Base-by-base conservation (phyloP, 1,140 invertebrate genomes). In the Trissolcus basalis region DNA sequence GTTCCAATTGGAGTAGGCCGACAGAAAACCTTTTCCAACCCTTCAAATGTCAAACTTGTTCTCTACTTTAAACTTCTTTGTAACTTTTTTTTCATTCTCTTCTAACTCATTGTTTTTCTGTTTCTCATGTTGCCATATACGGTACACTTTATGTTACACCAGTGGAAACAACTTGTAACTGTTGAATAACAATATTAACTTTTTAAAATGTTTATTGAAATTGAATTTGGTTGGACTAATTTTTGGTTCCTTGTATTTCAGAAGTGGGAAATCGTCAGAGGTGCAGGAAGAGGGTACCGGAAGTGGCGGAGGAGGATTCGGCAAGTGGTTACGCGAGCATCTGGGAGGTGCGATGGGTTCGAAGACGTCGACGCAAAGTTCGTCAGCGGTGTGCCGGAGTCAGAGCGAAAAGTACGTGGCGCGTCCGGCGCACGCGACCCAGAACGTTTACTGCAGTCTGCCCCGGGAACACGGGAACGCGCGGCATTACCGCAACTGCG, bases 401-500 rank as follows among this genome's bases (percentile, higher is more conserved):
- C 61, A 56, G 44, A 79, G 73, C 53, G 81, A 86, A 69, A 86
- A 86, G 48, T 79, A 73, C 43, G 72, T 83, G 32, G 77, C 69
- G 27, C 80, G 80, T 12, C 68, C 68, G 19, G 75, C 79, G n/a
- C 83, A 82, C 74, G 77, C 83, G 10, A 82, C 84, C 43, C 85
- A 85, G 51, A 87, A 87, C 75, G 75, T 87, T 4, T 87, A 86
- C 50, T 86, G 84, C 59, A 87, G 86, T 35, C 49, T 86, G 44
- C 86, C 85, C 4, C 70, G 85, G 0, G 86, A 86, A 12, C 83
- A 83, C 48, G 64, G 78, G 11, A 44, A 51, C 48, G 11, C 55
- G 13, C 19, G 77, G 9, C 81, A 83, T 6, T 49, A 53, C 32
- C 78, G 81, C 45, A 87, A 85, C 55, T 69, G 60, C 12, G 61